Evolutionary conservation across 2,113 vertebrate species (phyloP), one percentile per base, ranked within the genome.

Genomic region (Pluvialis apricaria): DNA sequence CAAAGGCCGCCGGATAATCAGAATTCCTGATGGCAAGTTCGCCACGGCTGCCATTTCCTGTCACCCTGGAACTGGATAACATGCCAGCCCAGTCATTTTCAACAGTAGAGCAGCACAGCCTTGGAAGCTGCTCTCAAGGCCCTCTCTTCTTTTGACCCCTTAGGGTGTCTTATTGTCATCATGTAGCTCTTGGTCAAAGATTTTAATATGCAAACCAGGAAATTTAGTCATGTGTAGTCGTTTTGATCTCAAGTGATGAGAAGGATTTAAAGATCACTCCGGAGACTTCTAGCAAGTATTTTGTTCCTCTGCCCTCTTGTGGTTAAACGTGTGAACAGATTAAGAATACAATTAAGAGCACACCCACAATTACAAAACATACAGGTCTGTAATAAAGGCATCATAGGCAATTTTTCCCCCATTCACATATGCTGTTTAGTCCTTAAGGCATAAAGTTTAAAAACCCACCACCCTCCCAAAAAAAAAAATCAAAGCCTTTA

Each of bases 271-370:
- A 72, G 7, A 96, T 19, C 42, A 34, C 25, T 0, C 28, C 24
- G 36, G 18, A 87, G 44, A 77, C 38, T 22, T 44, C 24, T 19
- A 58, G 8, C 54, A 77, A 92, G 24, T 73, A 36, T 82, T 94
- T 94, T 95, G 65, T 78, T 94, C 26, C 47, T 80, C 89, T 92
- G 95, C 95, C 95, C 95, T 94, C 96, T 96, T 86, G 92, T 96
- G 97, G 96, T 60, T 82, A 91, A 25, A 80, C 26, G 45, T 9
- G 3, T 77, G 36, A 91, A 65, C 31, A 77, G 77, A 82, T 6
- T 26, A 78, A 40, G 26, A 76, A 13, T 6, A 85, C 22, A 73
- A 45, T 68, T 62, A 65, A 24, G 14, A 64, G 51, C 18, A 31
- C 16, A 55, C 1, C 4, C 22, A 55, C 7, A 91, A 57, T 47